Percentiles rank a stretch among this genome's conserved stretches.
Conservation (phyloP, 2,797 vertebrate genomes). For the Yasuhikotakia modesta region DNA sequence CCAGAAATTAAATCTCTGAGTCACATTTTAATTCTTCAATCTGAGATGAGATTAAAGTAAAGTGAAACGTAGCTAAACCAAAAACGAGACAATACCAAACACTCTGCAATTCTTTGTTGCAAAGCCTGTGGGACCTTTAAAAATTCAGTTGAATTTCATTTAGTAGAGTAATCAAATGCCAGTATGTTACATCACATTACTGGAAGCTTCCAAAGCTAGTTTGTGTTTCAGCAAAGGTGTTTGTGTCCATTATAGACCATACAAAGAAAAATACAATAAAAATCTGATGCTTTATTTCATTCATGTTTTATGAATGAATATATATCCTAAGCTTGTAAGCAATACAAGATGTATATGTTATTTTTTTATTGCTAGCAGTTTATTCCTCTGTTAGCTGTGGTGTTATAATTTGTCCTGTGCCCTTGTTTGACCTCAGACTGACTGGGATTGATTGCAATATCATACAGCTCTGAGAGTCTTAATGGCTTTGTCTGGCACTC, state of each 20-base stretch:
- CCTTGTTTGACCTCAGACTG: not conserved
- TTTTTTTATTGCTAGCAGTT: no score
- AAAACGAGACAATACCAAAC: not conserved
- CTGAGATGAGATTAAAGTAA: not conserved
- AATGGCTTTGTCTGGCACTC: conserved; percentile 28
- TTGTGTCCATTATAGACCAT: no score
- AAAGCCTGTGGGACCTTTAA: not conserved
- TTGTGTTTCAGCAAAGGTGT: no score
- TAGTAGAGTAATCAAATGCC: no score
- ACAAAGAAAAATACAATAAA: no score
- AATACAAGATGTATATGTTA: no score
- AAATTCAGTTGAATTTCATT: not conserved
- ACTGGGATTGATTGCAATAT: conserved; percentile 6
- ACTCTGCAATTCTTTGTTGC: not conserved
- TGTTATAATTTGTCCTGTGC: not conserved
- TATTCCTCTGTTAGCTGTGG: not conserved
- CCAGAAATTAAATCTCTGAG: not conserved
- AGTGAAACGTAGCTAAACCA: not conserved
- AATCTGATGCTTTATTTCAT: no score
- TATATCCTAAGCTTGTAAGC: no score
- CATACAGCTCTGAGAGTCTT: conserved; percentile 13
- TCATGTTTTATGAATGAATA: no score
- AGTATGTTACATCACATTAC: no score
- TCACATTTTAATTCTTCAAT: not conserved
- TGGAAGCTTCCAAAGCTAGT: no score